Percentiles rank a stretch among this genome's conserved stretches.
Evolutionary conservation across 1,140 invertebrate species (phyloP).

Genomic region (Oryzaephilus surinamensis): DNA sequence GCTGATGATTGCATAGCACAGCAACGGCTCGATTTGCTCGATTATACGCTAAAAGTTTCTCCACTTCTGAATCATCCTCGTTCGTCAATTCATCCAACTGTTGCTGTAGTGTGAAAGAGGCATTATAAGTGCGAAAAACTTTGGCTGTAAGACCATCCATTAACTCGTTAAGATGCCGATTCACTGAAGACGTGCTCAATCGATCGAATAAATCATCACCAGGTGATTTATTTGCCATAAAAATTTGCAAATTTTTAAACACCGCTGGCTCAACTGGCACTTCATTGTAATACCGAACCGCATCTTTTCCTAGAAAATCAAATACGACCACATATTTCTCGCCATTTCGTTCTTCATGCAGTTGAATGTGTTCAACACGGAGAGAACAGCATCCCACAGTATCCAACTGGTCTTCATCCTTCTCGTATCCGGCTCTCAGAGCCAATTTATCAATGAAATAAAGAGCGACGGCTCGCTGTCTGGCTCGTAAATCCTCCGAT

Average conservation of each 20-base stretch:
- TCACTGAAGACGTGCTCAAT: slow-evolving; percentile 89
- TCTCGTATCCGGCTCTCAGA: slow-evolving; percentile 98
- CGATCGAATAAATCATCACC: slow-evolving; percentile 98
- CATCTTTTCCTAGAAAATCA: slow-evolving; percentile 94
- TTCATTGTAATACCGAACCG: slow-evolving; percentile 92
- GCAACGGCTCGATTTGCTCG: slow-evolving; percentile 97
- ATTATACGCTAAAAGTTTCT: slow-evolving; percentile 92
- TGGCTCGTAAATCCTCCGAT: slow-evolving; percentile 95
- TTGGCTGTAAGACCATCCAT: slow-evolving; percentile 99
- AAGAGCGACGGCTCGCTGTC: slow-evolving; percentile 93
- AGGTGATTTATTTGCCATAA: slow-evolving; percentile 93
- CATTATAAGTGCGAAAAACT: slow-evolving; percentile 99
- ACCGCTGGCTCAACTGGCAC: slow-evolving; percentile 96
- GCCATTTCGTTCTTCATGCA: slow-evolving; percentile 83
- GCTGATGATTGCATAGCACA: slow-evolving; percentile 99
- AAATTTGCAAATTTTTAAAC: slow-evolving; percentile 96
- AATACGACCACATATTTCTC: slow-evolving; percentile 95
- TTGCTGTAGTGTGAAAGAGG: slow-evolving; percentile 93
- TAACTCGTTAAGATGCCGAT: slow-evolving; percentile 94
- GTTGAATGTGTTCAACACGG: slow-evolving; percentile 90
- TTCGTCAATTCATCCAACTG: slow-evolving; percentile 91
- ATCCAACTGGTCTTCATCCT: slow-evolving; percentile 98
- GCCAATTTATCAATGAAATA: slow-evolving; percentile 99
- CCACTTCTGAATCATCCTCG: slow-evolving; percentile 62
- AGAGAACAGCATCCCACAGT: slow-evolving; percentile 99